Percentiles rank a stretch among this genome's conserved stretches.
These are phyloP conservation scores for Lepidiolamprologus cunningtoni DNA, from an alignment of 2,113 vertebrate genomes.

Conservation along the genomic window DNA sequence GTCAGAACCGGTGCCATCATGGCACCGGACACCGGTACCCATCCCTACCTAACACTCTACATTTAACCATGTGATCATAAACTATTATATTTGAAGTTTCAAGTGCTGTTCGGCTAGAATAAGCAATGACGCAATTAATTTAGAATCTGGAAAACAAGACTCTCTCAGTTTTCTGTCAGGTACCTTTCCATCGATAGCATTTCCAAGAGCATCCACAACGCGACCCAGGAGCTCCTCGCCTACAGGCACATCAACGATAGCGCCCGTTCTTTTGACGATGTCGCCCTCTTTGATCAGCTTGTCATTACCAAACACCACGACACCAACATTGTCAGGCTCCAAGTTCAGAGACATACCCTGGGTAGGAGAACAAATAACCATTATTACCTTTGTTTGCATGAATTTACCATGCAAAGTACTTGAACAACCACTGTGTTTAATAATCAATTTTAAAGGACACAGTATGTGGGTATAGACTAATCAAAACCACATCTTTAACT, in stretches of 20 bases:
- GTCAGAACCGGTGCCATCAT: no score
- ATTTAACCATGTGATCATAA: not conserved
- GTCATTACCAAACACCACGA: conserved; percentile 97
- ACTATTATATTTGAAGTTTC: not conserved
- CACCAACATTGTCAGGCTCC: conserved; percentile 96
- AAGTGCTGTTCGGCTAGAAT: not conserved
- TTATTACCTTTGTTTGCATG: not conserved
- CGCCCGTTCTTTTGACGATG: conserved; percentile 92
- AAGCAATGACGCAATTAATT: not conserved
- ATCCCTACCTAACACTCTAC: not conserved
- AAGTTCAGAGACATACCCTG: conserved; percentile 98
- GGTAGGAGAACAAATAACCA: not conserved
- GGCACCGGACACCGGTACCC: no score
- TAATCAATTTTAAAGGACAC: not conserved
- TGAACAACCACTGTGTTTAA: not conserved
- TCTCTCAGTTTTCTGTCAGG: not conserved
- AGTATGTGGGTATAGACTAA: not conserved
- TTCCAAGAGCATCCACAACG: conserved; percentile 93
- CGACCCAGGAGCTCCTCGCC: conserved; percentile 90
- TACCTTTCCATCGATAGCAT: conserved; percentile 95
- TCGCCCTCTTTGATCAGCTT: conserved; percentile 97
- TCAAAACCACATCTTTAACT: not conserved
- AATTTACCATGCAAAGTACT: not conserved
- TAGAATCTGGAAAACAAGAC: not conserved
- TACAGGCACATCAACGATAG: conserved; percentile 94